Percentiles rank a stretch among this genome's conserved stretches.
Evolutionary conservation across 2,888 invertebrate species (phyloP).

Genomic region (Drosophila paramelanica): DNA sequence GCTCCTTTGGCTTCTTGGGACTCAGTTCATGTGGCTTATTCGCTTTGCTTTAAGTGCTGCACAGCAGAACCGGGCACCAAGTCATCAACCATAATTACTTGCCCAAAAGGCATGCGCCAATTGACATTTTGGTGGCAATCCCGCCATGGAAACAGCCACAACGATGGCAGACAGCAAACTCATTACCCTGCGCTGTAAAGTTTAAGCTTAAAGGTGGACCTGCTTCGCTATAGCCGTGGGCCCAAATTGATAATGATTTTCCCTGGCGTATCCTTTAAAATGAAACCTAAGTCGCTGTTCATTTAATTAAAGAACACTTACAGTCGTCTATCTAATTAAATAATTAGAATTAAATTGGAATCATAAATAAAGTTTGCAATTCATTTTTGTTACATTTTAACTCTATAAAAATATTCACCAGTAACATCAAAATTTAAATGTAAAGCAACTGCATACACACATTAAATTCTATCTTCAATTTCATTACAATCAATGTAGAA

Average conservation of each 20-base stretch:
- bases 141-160: background rate
- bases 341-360: too few relatives aligned
- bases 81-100: conserved; percentile 78
- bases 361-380: too few relatives aligned
- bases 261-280: conserved; percentile 35
- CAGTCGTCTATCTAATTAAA: background rate
- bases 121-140: conserved; percentile 63
- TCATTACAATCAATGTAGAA: too few relatives aligned
- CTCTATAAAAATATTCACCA: too few relatives aligned
- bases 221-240: conserved; percentile 38
- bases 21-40: conserved; percentile 35
- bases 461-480: too few relatives aligned
- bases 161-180: conserved; percentile 30
- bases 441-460: too few relatives aligned
- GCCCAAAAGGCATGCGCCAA: conserved; percentile 74
- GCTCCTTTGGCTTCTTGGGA: background rate
- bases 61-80: conserved; percentile 35
- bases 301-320: background rate
- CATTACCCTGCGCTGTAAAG: conserved; percentile 52
- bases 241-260: conserved; percentile 68
- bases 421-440: too few relatives aligned
- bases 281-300: conserved; percentile 1
- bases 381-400: too few relatives aligned
- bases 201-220: conserved; percentile 56
- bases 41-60: conserved; percentile 31